Conservation (phyloP, 2,113 vertebrate genomes). For the Otolemur garnettii region DNA sequence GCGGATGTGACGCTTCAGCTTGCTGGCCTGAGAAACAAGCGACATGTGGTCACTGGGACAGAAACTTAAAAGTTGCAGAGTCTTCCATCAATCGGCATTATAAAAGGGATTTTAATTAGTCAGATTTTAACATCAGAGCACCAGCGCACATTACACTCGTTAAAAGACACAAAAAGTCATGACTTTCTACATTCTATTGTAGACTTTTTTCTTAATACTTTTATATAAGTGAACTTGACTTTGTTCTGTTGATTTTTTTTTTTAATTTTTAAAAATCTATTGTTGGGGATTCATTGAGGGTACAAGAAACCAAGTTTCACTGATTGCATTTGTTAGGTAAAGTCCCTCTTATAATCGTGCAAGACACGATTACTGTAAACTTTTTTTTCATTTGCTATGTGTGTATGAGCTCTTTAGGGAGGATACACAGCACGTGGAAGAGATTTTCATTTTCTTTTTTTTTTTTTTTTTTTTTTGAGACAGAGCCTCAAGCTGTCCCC, state of each 20-base stretch:
- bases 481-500: too few relatives aligned
- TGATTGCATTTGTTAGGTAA: too few relatives aligned
- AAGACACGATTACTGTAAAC: too few relatives aligned
- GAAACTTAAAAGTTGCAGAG: accelerated
- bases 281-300: too few relatives aligned
- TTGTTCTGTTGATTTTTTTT: too few relatives aligned
- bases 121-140: accelerated
- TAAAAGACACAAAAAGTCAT: accelerated
- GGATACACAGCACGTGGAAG: accelerated
- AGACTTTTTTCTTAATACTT: not conserved
- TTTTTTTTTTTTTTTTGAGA: too few relatives aligned
- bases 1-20: conserved; percentile 85
- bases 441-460: not conserved
- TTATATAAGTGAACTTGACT: too few relatives aligned
- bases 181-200: accelerated
- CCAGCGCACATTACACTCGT: accelerated
- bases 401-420: accelerated
- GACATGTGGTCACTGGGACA: not conserved
- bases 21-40: conserved; percentile 80
- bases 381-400: too few relatives aligned
- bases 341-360: too few relatives aligned
- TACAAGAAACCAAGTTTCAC: too few relatives aligned
- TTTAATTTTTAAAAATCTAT: too few relatives aligned
- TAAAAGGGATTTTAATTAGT: accelerated
- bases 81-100: accelerated